Percentiles rank a stretch among this genome's conserved stretches.
These are phyloP conservation scores for Coelinius sp. DNA, from an alignment of 2,888 invertebrate species.

Conservation along the genomic window DNA sequence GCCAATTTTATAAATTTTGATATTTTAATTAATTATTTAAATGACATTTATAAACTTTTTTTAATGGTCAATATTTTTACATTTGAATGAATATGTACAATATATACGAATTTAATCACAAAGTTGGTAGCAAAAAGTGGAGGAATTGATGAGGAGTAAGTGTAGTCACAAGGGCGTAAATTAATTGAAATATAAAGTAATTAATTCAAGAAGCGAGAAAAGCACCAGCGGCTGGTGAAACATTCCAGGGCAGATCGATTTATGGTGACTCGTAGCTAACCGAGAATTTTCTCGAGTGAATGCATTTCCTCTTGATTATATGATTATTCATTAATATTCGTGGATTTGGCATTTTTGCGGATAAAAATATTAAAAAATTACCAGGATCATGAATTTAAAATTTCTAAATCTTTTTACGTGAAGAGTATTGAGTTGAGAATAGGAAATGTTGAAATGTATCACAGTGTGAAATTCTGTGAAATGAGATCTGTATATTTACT, in stretches of 20 bases:
- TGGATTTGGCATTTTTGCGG: too few relatives aligned
- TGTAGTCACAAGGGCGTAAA: constrained; percentile 55
- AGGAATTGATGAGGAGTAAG: constrained; percentile 5
- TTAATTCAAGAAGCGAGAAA: constrained; percentile 46
- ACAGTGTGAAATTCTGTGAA: constrained; percentile 23
- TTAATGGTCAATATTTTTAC: too few relatives aligned
- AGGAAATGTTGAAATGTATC: background rate
- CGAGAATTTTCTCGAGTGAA: background rate
- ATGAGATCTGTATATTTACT: constrained; percentile 23
- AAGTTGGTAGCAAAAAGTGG: background rate
- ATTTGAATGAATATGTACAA: too few relatives aligned
- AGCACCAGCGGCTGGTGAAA: constrained; percentile 4
- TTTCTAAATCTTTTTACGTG: too few relatives aligned
- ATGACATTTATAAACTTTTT: too few relatives aligned
- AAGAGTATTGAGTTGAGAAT: background rate
- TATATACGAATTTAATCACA: too few relatives aligned
- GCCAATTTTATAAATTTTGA: too few relatives aligned
- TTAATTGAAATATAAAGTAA: constrained; percentile 64
- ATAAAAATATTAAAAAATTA: too few relatives aligned
- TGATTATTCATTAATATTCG: background rate
- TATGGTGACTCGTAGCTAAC: background rate
- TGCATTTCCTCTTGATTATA: background rate
- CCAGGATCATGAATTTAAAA: too few relatives aligned
- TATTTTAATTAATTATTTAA: too few relatives aligned
- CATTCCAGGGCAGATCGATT: background rate